A percentile compares a stretch with the other conserved stretches of the same genome.
phyloP scores from a whole-genome alignment of 2,888 invertebrate genomes.

The Campoletis raptor region DNA sequence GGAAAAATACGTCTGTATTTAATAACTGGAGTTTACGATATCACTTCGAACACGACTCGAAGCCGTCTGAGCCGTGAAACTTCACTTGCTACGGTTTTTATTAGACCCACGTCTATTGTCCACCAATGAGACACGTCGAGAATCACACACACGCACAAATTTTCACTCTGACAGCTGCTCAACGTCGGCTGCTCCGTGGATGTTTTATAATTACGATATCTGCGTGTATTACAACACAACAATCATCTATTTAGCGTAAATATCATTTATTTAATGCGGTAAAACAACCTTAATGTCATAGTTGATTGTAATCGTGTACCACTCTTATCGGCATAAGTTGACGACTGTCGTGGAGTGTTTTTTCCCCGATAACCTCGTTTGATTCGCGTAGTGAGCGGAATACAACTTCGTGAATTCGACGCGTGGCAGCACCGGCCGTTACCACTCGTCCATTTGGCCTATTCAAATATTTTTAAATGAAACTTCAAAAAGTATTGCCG shows the following conservation, averaged over 20 bases:
- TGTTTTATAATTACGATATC: background rate
- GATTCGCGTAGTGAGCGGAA: slow-evolving; percentile 48
- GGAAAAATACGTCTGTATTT: background rate
- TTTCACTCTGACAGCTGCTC: slow-evolving; percentile 62
- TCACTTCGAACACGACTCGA: slow-evolving; percentile 67
- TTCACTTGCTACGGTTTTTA: slow-evolving; percentile 70
- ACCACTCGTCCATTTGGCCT: background rate
- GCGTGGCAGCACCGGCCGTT: slow-evolving; percentile 22
- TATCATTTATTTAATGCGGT: slow-evolving; percentile 10
- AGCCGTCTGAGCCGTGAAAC: slow-evolving; percentile 70
- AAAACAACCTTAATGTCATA: slow-evolving; percentile 37
- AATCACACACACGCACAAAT: slow-evolving; percentile 7
- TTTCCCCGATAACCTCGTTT: slow-evolving; percentile 23
- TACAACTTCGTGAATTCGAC: background rate
- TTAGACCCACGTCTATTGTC: slow-evolving; percentile 61
- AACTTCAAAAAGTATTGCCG: background rate
- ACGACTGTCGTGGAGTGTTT: slow-evolving; percentile 19
- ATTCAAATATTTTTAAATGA: background rate
- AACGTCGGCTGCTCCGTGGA: slow-evolving; percentile 52
- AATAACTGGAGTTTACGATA: slow-evolving; percentile 21
- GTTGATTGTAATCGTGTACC: slow-evolving; percentile 40
- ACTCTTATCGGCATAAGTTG: slow-evolving; percentile 57
- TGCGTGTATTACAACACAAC: background rate
- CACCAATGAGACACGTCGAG: slow-evolving; percentile 44
- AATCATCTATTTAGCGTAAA: background rate